Evolutionary conservation across 2,113 vertebrate species (phyloP), one percentile per base, ranked within the genome.

Genomic region (Tetraodon nigroviridis): DNA sequence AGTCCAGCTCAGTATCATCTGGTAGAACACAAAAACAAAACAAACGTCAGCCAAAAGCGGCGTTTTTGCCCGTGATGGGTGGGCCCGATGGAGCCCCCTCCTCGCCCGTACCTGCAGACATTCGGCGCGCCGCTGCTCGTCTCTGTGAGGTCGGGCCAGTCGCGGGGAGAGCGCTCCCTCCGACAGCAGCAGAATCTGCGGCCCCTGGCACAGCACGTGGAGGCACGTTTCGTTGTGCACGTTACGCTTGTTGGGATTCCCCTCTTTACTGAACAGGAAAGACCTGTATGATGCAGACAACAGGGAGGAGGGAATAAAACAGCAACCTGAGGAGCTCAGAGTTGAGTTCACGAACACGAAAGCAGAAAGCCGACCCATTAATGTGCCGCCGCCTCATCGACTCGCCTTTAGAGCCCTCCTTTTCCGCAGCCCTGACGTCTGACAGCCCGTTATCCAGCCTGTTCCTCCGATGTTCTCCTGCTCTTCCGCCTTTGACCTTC

Each of bases 141-240:
- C 87, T 57, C 87, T 83, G 69, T 87, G 83, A 1, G 87, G 85
- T 13, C 85, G 79, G 54, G 85, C 85, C 51, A 88, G 84, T 27
- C 87, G 75, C 0, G 87, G 85, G 11, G 85, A 87, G 55, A 88
- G 76, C 2, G 87, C 87, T 55, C 87, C 87, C 50, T 86, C 85
- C 37, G 87, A 78, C 72, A 88, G 77, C 71, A 87, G 73, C 61
- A 88, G 77, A 66, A 88, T 87, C 59, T 83, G 85, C 1, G 85
- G 87, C 48, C 87, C 80, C 75, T 88, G 87, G 75, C 87, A 88
- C 55, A 88, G 76, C 72, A 88, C 87, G 6, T 88, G 87, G 61
- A 88, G 85, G 80, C 87, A 88, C 3, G 87, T 88, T 76, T 88
- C 87, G 18, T 88, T 88, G 84, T 84, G 85, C 63, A 88, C 80